Evolutionary conservation across 2,888 invertebrate genomes (phyloP), one percentile per base, ranked within the genome.

Genomic region (Cosmia pyralina): DNA sequence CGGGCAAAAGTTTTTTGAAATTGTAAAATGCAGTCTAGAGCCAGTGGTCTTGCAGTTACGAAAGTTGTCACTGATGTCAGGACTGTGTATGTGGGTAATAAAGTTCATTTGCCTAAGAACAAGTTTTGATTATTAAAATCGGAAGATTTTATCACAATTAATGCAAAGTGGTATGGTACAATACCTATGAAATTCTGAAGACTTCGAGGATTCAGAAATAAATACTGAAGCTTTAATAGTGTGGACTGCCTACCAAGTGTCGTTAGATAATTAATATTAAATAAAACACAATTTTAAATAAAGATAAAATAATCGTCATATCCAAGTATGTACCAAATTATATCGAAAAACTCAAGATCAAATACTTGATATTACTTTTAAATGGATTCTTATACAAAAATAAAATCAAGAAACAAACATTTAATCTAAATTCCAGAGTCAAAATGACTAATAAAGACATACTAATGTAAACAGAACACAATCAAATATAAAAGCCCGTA

Each of bases 401-500:
- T 70, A 75, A 72, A 73, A 46, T 63, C 65, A 71, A 70, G 58
- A 68, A 68, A 76, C 44, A 55, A 62, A 74, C 17, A 77, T 79
- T 63, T 83, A 82, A 85, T 84, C 73, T 77, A 81, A 84, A 85
- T 84, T 85, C 85, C 77, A 70, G 22, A 71, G 63, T 59, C 65
- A 15, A 85, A 79, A 84, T 79, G 69, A 79, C 77, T 84, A 85
- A 85, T 85, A 85, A 82, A 85, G 85, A 79, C 85, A 82, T 85
- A 80, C 60, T 79, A 65, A 79, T 69, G 72, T 85, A 81, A 85
- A 85, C 66, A 79, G 64, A 79, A 48, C 59, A 77, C 83, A 83
- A 83, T 75, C 77, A 72, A 79, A 82, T 82, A 79, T 79, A 79
- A 83, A 79, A 79, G 52, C 59, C 67, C 52, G 65, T 85, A 85